Conservation (phyloP, 2,797 vertebrate species). For the Sebastes itinus region DNA sequence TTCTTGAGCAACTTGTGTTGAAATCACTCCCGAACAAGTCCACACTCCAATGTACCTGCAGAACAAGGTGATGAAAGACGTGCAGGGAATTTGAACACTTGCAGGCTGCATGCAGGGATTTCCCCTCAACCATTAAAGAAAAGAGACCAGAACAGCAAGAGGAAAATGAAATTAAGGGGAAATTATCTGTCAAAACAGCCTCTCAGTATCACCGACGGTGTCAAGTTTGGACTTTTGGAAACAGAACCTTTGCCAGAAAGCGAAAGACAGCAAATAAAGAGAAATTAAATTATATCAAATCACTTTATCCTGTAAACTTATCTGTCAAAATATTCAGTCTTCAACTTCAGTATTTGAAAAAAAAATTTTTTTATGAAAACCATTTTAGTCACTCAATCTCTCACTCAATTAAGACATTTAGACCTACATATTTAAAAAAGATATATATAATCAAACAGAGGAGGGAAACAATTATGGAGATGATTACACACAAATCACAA, state of each 20-base stretch:
- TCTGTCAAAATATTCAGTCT: conserved; percentile 27
- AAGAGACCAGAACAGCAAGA: background rate
- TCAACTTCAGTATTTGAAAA: background rate
- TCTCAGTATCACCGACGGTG: conserved; percentile 7
- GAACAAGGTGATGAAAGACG: conserved; percentile 28
- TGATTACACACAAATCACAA: background rate
- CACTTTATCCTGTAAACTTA: conserved; percentile 28
- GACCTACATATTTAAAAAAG: background rate
- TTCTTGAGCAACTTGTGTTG: background rate
- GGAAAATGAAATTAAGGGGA: background rate
- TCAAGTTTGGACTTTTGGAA: conserved; percentile 16
- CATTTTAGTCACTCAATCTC: background rate
- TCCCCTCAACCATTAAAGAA: background rate
- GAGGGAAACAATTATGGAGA: background rate
- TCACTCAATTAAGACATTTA: background rate
- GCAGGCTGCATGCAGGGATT: conserved; percentile 3
- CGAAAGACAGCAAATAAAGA: conserved; percentile 48
- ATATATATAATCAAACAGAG: background rate
- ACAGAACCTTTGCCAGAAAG: background rate
- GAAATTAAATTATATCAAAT: conserved; percentile 40
- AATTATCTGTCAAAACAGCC: conserved; percentile 21
- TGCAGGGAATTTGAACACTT: conserved; percentile 7
- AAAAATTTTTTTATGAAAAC: conserved; percentile 1
- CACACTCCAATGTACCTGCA: conserved; percentile 32
- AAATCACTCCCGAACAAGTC: conserved; percentile 30